Evolutionary conservation across 2,797 vertebrate species (phyloP), one percentile per base, ranked within the genome.

Genomic region (Monodelphis domestica): DNA sequence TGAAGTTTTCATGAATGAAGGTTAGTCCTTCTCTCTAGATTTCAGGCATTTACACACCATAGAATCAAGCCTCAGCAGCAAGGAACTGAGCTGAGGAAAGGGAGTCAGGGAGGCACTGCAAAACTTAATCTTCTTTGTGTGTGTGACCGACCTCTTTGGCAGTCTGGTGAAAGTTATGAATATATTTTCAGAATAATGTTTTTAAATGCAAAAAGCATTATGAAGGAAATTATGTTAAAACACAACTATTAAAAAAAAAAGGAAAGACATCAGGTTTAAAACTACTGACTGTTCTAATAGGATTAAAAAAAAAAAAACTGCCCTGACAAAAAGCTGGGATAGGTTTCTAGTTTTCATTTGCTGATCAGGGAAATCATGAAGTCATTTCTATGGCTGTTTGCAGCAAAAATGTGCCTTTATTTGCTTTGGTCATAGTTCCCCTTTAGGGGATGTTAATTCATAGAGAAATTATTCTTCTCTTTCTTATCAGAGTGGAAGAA

Each of bases 401-500:
- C 28, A 45, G 56, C 56, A 87, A 54, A 29, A 78, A 38, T 45
- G 7, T 87, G 50, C 38, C 28, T 78, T 84, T 70, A 91, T 0
- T 88, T 55, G 14, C 54, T 17, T n/a, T 38, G 24, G 57, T 54
- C 56, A 89, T 57, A 88, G 29, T 5, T 54, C 17, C 12, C 30
- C 3, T 87, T 12, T n/a, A 28, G 3, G 3, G 1, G 11, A 15
- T 94, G 51, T 89, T 94, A 54, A 95, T 94, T 95, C 92, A 90
- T 89, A 90, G 54, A 92, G 87, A 51, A 95, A 50, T 84, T 91
- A 92, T 30, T 89, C 50, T 84, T 59, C 53, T 28, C 4, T 89
- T 93, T 92, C 91, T 94, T 33, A 90, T 50, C n/a, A 88, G 94
- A 91, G 56, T 95, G 26, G 97, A 88, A 97, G 33, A 21, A 55